Evolutionary conservation across 2,797 vertebrate species (phyloP).

Genomic region (Heteromormyrus szaboi): DNA sequence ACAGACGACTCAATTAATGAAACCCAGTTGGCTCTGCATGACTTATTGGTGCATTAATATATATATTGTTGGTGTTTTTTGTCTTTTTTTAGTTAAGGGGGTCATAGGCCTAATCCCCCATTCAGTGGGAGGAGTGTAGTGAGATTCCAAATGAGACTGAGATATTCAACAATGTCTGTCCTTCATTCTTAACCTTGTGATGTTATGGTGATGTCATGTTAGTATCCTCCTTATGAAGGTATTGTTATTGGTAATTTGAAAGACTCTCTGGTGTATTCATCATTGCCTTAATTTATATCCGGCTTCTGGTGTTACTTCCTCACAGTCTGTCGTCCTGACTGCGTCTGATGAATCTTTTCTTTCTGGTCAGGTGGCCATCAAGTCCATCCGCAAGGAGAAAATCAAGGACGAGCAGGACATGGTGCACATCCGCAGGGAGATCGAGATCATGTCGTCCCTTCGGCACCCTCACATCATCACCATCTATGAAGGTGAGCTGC

Average conservation of each 20-base stretch:
- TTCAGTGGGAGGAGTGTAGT: not conserved
- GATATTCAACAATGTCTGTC: not conserved
- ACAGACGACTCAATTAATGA: not conserved
- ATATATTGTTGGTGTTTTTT: not conserved
- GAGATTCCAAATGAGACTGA: not conserved
- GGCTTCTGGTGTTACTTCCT: not conserved
- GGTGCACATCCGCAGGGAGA: slow-evolving; percentile 86
- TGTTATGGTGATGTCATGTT: not conserved
- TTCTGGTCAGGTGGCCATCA: slow-evolving; percentile 44
- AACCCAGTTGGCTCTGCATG: not conserved
- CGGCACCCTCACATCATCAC: slow-evolving; percentile 85
- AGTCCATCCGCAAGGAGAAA: slow-evolving; percentile 72
- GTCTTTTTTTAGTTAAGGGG: not conserved
- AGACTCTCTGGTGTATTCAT: not conserved
- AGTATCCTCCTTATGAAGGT: not conserved
- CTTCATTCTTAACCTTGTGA: not conserved
- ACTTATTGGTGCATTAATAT: not conserved
- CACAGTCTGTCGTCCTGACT: not conserved
- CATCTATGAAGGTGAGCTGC: slow-evolving; percentile 77
- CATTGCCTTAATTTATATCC: not conserved
- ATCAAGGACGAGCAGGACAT: slow-evolving; percentile 87
- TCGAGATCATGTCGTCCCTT: slow-evolving; percentile 88
- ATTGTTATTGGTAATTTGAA: not conserved
- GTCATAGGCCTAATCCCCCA: not conserved
- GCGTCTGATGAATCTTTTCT: not conserved